Evolutionary conservation across 1,140 invertebrate species (phyloP).

Genomic region (Drosophila kikkawai): DNA sequence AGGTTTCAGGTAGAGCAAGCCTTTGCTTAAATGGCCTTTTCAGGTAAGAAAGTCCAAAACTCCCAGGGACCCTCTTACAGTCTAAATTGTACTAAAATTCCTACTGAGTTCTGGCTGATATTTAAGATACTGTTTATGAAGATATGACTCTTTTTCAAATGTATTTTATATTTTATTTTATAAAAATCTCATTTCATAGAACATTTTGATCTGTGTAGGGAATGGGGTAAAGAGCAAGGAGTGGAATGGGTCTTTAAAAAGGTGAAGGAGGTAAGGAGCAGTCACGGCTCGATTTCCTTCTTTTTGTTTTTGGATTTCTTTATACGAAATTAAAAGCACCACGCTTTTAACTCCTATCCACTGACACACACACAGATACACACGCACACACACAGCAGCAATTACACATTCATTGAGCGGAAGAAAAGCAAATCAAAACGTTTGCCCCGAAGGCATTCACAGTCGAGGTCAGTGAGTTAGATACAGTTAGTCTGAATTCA

Average conservation of each 20-base stretch:
- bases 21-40: too few species aligned
- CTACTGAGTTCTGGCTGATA: too few species aligned
- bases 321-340: constrained; percentile 73
- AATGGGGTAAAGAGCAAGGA: constrained; percentile 13
- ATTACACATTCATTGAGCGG: constrained; percentile 46
- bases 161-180: neutral
- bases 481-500: neutral
- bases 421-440: constrained; percentile 35
- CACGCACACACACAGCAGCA: constrained; percentile 31
- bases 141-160: too few species aligned
- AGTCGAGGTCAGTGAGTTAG: constrained; percentile 23
- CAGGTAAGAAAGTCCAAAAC: neutral
- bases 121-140: too few species aligned
- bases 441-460: constrained; percentile 22
- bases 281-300: constrained; percentile 22
- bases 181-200: neutral
- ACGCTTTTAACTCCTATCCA: constrained; percentile 56
- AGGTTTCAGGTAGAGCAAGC: neutral
- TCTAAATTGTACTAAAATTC: too few species aligned
- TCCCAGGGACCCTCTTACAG: neutral
- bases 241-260: constrained; percentile 20
- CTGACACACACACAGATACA: constrained; percentile 34
- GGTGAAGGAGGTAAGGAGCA: constrained; percentile 31
- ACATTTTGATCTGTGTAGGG: constrained; percentile 5
- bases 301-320: constrained; percentile 57